phyloP scores from a whole-genome alignment of 2,113 vertebrate genomes.

The Eudorcas thomsonii region DNA sequence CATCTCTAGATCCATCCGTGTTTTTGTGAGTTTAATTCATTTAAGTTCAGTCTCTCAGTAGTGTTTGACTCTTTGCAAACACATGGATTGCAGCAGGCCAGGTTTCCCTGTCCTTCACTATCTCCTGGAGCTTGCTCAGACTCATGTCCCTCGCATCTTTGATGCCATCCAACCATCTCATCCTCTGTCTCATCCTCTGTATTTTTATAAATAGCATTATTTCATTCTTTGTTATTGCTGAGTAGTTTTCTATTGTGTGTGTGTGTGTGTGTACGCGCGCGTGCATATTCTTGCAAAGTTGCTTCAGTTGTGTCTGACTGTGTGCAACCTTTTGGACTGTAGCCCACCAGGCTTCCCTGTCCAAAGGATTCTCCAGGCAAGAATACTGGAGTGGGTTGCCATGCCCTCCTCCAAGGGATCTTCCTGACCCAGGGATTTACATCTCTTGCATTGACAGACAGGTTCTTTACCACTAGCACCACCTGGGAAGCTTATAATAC shows the following conservation, averaged over 20 bases:
- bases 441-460: neutral
- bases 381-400: neutral
- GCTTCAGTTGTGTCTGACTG: neutral
- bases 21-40: neutral
- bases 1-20: neutral
- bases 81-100: neutral
- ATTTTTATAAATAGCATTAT: neutral
- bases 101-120: neutral
- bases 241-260: neutral
- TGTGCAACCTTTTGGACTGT: neutral
- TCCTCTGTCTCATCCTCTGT: neutral
- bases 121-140: neutral
- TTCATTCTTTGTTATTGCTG: neutral
- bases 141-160: neutral
- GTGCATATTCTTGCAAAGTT: neutral
- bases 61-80: neutral
- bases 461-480: neutral
- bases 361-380: neutral
- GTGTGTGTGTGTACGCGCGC: fast-evolving
- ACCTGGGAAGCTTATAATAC: neutral
- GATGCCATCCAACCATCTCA: neutral
- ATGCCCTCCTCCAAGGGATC: neutral
- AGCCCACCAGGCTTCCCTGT: neutral
- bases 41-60: neutral
- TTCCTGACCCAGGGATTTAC: neutral